Percentiles rank a stretch among this genome's conserved stretches.
Evolutionary conservation across 53 echinoderm and acorn worm species (phyloP).

Genomic region (Zoroaster sp.): DNA sequence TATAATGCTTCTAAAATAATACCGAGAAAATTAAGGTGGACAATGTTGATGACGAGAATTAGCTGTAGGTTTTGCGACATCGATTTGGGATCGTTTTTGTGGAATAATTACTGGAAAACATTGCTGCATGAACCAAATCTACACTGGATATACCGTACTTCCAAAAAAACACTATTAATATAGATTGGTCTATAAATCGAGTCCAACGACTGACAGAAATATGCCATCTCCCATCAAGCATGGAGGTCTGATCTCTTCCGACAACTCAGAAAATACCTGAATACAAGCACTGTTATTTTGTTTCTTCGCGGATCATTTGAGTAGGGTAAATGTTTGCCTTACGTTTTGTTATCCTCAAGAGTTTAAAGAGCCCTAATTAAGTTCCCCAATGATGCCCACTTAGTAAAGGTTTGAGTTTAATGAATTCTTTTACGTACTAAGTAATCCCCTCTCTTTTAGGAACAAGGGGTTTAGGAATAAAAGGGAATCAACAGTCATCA

Average conservation of each 20-base stretch:
- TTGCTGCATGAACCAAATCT: too few relatives aligned
- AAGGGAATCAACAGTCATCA: slow-evolving; percentile 14
- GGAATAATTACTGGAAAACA: too few relatives aligned
- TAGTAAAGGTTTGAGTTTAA: neutral
- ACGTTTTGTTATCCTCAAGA: slow-evolving; percentile 3
- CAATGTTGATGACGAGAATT: neutral
- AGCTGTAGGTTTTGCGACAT: neutral
- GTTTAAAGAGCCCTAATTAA: slow-evolving; percentile 8
- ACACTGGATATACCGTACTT: too few relatives aligned
- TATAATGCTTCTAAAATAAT: slow-evolving; percentile 11
- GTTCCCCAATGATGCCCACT: slow-evolving; percentile 14
- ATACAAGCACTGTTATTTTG: slow-evolving; percentile 1
- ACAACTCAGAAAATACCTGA: neutral
- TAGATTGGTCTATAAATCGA: too few relatives aligned
- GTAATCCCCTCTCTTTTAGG: neutral
- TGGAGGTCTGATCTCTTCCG: neutral
- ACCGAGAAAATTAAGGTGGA: neutral
- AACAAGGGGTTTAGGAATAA: neutral
- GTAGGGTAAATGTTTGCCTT: slow-evolving; percentile 34
- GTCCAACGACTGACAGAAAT: too few relatives aligned
- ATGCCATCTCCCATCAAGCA: neutral
- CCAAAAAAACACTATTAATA: too few relatives aligned
- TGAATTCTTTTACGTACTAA: neutral
- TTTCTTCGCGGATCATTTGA: neutral
- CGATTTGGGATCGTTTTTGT: too few relatives aligned